Conservation (phyloP, 2,888 invertebrate species). For the Eretmocerus hayati region DNA sequence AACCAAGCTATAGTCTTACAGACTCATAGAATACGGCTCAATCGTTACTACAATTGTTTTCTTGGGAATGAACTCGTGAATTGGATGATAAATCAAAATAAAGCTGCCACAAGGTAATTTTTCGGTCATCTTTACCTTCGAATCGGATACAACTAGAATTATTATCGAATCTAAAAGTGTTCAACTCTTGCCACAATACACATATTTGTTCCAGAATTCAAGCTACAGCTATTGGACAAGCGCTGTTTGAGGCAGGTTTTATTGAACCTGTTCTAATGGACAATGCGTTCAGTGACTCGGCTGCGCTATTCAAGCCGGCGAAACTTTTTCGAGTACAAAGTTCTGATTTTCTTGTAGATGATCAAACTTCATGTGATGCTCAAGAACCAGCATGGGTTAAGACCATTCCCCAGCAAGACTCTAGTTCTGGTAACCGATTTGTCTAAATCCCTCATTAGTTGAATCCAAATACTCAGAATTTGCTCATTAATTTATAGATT, state of each 20-base stretch:
- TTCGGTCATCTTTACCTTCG: not conserved
- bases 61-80: constrained; percentile 74
- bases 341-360: constrained; percentile 42
- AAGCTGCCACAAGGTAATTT: constrained; percentile 63
- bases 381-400: constrained; percentile 62
- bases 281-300: constrained; percentile 48
- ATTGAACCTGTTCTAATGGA: constrained; percentile 56
- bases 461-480: not conserved
- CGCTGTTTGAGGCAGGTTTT: constrained; percentile 67
- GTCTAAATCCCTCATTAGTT: not conserved
- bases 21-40: constrained; percentile 62
- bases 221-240: constrained; percentile 71
- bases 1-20: constrained; percentile 54
- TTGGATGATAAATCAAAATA: constrained; percentile 74
- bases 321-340: constrained; percentile 39
- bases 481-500: constrained; percentile 34
- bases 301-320: constrained; percentile 48
- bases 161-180: constrained; percentile 8
- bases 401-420: constrained; percentile 51
- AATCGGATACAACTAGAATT: constrained; percentile 8
- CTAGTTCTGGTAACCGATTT: constrained; percentile 39
- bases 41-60: constrained; percentile 69
- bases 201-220: constrained; percentile 56
- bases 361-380: constrained; percentile 47
- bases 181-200: too few species aligned